These are phyloP conservation scores for Neoascia interrupta DNA, from an alignment of 2,888 invertebrate species.

Conservation along the genomic window DNA sequence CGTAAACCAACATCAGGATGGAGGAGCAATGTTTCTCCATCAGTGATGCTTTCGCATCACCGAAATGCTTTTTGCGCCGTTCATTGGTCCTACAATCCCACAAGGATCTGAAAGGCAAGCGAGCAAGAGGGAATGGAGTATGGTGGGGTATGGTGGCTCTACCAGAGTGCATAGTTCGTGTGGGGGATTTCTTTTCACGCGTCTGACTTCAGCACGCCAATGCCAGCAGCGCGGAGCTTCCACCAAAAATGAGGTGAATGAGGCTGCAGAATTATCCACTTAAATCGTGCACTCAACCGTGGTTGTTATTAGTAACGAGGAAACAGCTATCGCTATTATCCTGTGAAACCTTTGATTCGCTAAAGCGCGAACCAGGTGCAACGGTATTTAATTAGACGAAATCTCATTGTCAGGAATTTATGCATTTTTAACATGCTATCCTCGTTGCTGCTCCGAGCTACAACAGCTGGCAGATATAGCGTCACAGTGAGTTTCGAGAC, in stretches of 20 bases:
- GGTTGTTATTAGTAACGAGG: conserved; percentile 41
- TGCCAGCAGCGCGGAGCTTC: neutral
- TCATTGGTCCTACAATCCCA: neutral
- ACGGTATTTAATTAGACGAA: conserved; percentile 55
- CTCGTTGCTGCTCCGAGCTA: neutral
- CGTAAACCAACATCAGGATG: neutral
- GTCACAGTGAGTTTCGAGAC: neutral
- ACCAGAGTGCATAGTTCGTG: conserved; percentile 2
- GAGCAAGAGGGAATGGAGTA: no score
- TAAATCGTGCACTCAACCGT: conserved; percentile 35
- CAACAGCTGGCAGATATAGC: neutral
- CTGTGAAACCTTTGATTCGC: conserved; percentile 19
- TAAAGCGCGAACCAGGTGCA: conserved; percentile 31
- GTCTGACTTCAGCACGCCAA: conserved; percentile 28
- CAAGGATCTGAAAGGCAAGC: no score
- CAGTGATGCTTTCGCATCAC: conserved; percentile 13
- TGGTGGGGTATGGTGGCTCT: no score
- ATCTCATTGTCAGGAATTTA: conserved; percentile 49
- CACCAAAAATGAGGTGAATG: neutral
- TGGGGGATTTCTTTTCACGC: conserved; percentile 18
- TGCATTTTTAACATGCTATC: conserved; percentile 44
- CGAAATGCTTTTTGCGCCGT: conserved; percentile 11
- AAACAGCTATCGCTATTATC: conserved; percentile 34
- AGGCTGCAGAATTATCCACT: conserved; percentile 38
- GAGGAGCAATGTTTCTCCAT: neutral